phyloP scores from a whole-genome alignment of 2,888 invertebrate genomes.

The Monochamus alternatus region DNA sequence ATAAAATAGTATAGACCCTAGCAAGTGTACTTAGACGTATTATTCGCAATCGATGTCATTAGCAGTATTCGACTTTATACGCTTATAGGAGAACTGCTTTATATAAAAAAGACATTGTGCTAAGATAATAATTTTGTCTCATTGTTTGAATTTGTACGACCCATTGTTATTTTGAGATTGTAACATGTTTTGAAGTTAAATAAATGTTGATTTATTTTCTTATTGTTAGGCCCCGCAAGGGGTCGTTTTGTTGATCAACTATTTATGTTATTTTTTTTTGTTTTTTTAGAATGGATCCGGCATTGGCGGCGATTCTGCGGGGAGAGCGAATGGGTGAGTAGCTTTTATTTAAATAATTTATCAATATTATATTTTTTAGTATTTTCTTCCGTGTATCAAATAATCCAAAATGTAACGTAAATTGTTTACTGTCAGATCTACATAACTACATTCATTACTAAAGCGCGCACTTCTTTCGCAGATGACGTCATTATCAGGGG shows the following conservation, averaged over 20 bases:
- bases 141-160: constrained; percentile 20
- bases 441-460: too few species aligned
- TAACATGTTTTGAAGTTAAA: constrained; percentile 51
- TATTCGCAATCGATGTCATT: constrained; percentile 43
- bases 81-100: constrained; percentile 43
- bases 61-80: constrained; percentile 49
- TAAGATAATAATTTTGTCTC: constrained; percentile 53
- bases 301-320: constrained; percentile 83
- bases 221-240: constrained; percentile 56
- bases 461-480: too few species aligned
- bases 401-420: too few species aligned
- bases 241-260: constrained; percentile 73
- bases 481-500: too few species aligned
- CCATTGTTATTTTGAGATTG: constrained; percentile 43
- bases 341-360: background rate
- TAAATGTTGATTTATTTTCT: constrained; percentile 56
- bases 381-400: too few species aligned
- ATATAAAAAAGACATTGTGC: constrained; percentile 57
- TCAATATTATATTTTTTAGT: too few species aligned
- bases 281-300: constrained; percentile 89
- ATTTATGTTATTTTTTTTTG: constrained; percentile 73
- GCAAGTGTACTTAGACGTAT: constrained; percentile 45
- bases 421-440: too few species aligned
- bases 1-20: constrained; percentile 26
- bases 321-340: constrained; percentile 81